phyloP scores from a whole-genome alignment of 2,113 vertebrate genomes.

The Actenoides lindsayi region DNA sequence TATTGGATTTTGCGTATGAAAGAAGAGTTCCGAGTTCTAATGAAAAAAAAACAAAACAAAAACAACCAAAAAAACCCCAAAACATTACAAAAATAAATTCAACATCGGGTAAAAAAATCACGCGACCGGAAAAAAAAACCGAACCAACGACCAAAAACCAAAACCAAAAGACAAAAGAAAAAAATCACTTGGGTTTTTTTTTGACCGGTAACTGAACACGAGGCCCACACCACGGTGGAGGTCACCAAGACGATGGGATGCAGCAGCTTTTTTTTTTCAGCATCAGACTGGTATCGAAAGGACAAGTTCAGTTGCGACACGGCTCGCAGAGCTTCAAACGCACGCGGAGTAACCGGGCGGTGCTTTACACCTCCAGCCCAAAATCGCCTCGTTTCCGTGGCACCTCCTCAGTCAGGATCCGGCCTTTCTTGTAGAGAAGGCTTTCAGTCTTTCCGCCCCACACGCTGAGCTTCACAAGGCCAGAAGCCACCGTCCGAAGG shows the following conservation, averaged over 20 bases:
- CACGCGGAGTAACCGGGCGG: background rate
- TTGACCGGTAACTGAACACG: background rate
- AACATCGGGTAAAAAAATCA: slow-evolving; percentile 36
- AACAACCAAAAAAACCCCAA: background rate
- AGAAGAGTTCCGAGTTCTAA: slow-evolving; percentile 49
- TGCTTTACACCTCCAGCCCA: background rate
- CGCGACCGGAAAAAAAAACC: background rate
- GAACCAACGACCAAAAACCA: background rate
- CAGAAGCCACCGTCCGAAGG: background rate
- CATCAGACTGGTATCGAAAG: background rate
- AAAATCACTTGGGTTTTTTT: background rate
- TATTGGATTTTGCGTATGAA: slow-evolving; percentile 60
- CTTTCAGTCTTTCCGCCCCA: background rate
- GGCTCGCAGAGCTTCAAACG: background rate
- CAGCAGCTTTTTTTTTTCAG: background rate
- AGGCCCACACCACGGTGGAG: background rate
- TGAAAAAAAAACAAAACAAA: background rate
- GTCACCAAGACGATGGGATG: background rate
- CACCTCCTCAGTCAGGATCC: background rate
- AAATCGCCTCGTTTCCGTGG: background rate
- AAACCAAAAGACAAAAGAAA: background rate
- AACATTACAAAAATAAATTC: slow-evolving; percentile 56
- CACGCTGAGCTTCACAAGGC: background rate
- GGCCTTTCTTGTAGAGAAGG: background rate
- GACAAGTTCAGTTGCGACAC: background rate